Percentiles rank a stretch among this genome's conserved stretches.
phyloP scores from a whole-genome alignment of 1,140 invertebrate genomes.

The Hyposmocoma kahamanoa region DNA sequence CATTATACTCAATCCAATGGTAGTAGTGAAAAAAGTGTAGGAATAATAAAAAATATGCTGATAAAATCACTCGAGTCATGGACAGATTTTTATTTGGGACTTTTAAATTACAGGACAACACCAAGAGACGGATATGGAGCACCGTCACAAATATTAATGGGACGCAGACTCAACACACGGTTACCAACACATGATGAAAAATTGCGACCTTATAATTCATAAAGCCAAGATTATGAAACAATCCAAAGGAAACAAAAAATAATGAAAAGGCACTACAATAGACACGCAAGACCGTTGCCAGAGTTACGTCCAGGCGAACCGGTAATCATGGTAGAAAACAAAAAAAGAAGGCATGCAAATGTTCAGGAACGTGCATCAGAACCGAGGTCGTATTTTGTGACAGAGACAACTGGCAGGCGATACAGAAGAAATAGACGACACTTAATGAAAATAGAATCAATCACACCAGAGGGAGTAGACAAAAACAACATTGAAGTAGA shows the following conservation, averaged over 20 bases:
- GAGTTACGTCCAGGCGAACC: not conserved
- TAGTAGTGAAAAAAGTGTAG: slow-evolving; percentile 3
- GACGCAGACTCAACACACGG: slow-evolving; percentile 2
- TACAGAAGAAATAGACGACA: not conserved
- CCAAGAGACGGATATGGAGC: slow-evolving; percentile 5
- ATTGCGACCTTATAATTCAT: no score
- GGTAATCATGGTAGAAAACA: not conserved
- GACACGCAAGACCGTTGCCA: not conserved
- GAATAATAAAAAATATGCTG: slow-evolving; percentile 1
- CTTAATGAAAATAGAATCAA: not conserved
- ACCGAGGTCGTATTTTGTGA: not conserved
- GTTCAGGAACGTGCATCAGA: not conserved
- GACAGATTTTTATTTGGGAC: slow-evolving; percentile 4
- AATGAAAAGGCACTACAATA: not conserved
- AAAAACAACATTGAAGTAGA: no score
- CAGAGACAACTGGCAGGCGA: not conserved
- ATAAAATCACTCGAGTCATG: not conserved
- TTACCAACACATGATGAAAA: not conserved
- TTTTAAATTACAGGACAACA: slow-evolving; percentile 7
- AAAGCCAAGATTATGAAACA: not conserved
- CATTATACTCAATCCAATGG: slow-evolving; percentile 6
- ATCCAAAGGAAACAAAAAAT: not conserved
- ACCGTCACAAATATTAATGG: slow-evolving; percentile 6
- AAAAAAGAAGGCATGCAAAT: not conserved
- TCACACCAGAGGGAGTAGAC: no score